Base-by-base conservation (phyloP, 2,888 invertebrate species). In the Standfussiana lucernea region DNA sequence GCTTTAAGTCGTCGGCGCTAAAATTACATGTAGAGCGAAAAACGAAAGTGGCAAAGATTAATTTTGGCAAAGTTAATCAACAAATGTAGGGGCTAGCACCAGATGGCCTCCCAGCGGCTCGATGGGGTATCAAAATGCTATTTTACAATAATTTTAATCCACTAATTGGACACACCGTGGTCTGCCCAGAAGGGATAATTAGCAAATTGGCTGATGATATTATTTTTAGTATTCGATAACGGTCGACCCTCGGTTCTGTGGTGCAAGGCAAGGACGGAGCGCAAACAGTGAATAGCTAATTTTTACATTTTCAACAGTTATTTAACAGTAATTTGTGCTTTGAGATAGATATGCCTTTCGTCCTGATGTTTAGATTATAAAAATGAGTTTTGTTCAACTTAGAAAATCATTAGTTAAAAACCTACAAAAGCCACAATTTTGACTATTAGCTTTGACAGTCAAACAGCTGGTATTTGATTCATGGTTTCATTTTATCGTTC, bases 61-160 rank as follows among this genome's bases (percentile, higher is more conserved):
- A 89, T 89, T 88, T 88, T 89, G 89, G 83, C 87, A 89, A 90
- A 91, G 92, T 91, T 93, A 93, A 95, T 95, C 93, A 93, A 92
- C 90, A 90, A 92, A 92, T 90, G 90, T 87, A 83, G 59, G 75
- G 80, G 83, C 85, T 80, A 40, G 50, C 80, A 50, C 95, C 96
- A 95, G 95, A 95, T 96, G 95, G 93, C 95, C 86, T 71, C 81
- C 77, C 76, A 85, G 83, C 86, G 86, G 87, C 91, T 85, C 91
- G 89, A 92, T 91, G 88, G 90, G 83, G 82, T 90, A 92, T 93
- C 93, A 92, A 93, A 91, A 91, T 87, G 91, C 89, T 92, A 93
- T 93, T 95, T 93, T 92, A 95, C 93, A 94, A 94, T 95, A 92
- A 96, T 94, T 95, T 93, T 93, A 93, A 95, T 95, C 92, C 91